These are phyloP conservation scores for Melikaiella ostensackeni DNA, from an alignment of 2,888 invertebrate species.

Conservation along the genomic window DNA sequence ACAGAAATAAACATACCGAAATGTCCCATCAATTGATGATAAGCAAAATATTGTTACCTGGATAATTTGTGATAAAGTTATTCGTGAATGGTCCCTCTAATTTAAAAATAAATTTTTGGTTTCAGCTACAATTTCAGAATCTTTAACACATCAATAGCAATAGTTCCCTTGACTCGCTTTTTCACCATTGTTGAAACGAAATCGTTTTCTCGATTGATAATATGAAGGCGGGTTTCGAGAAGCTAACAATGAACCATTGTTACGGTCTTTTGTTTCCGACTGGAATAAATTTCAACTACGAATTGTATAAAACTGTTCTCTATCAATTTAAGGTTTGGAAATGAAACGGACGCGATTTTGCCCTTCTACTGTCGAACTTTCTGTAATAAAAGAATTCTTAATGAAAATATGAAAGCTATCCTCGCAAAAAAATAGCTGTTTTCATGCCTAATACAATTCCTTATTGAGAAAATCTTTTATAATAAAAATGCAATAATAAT, in stretches of 20 bases:
- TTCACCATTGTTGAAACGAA: slow-evolving; percentile 15
- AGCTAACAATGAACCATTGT: slow-evolving; percentile 32
- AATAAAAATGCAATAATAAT: background rate
- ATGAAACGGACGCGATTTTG: background rate
- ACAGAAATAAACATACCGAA: too few relatives aligned
- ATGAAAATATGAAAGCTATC: background rate
- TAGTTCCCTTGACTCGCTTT: slow-evolving; percentile 16
- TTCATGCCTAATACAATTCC: background rate
- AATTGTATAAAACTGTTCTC: slow-evolving; percentile 20
- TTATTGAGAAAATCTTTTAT: background rate
- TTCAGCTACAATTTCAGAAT: slow-evolving; percentile 2
- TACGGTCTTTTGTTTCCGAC: slow-evolving; percentile 26
- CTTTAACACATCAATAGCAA: slow-evolving; percentile 26
- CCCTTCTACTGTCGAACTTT: background rate
- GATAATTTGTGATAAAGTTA: background rate
- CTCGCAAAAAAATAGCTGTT: background rate
- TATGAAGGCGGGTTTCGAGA: slow-evolving; percentile 9
- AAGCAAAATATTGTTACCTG: too few relatives aligned
- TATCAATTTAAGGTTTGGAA: slow-evolving; percentile 11
- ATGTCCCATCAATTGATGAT: too few relatives aligned
- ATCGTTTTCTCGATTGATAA: slow-evolving; percentile 34
- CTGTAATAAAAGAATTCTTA: background rate
- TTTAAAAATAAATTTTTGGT: slow-evolving; percentile 8
- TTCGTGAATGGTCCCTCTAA: background rate
- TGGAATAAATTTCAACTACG: slow-evolving; percentile 28